Base-by-base conservation (phyloP, 2,888 invertebrate species). In the Ypsolopha scabrella region DNA sequence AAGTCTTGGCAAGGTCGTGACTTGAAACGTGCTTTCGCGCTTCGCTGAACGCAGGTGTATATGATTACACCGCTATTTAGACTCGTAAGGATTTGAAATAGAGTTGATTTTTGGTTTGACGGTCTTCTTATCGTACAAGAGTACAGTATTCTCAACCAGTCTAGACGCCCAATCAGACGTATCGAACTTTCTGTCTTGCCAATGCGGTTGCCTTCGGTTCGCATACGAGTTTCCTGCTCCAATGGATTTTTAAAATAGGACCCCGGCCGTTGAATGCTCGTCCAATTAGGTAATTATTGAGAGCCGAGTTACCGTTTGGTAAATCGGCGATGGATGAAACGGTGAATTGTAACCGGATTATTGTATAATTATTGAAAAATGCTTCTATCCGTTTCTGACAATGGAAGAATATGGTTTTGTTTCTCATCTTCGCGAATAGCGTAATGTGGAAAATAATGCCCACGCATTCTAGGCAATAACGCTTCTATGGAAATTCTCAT, bases 1-100 rank as follows among this genome's bases (percentile, higher is more conserved):
- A 63, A 67, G 61, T 61, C 62, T 39, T 36, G 38, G 48, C 59
- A 64, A 68, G 65, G 64, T 64, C 68, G 63, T 62, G 58, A 56
- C 62, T 24, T 24, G 24, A 61, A 43, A 13, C 44, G 36, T 38
- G 48, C 36, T 48, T 37, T 36, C 36, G 37, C 38, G 48, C 48
- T 48, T 24, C 8, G 47, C 37, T 49, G 33, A 24, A 8, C n/a
- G 33, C 49, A 49, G 49, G 41, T 49, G 41, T 24, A 24, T 24
- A 24, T 24, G 2, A 24, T 4, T 24, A 4, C 2, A 24, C 2
- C 24, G 24, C 4, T 24, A 4, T 24, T 24, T 24, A 24, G 24
- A 24, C 2, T 24, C 24, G 2, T 24, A 24, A 3, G 2, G 2
- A 24, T 4, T 24, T 24, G 24, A 4, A 24, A 24, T 24, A 24